A percentile compares a stretch with the other conserved stretches of the same genome.
phyloP scores from a whole-genome alignment of 2,113 vertebrate species.

The Chloropsis cyanopogon region DNA sequence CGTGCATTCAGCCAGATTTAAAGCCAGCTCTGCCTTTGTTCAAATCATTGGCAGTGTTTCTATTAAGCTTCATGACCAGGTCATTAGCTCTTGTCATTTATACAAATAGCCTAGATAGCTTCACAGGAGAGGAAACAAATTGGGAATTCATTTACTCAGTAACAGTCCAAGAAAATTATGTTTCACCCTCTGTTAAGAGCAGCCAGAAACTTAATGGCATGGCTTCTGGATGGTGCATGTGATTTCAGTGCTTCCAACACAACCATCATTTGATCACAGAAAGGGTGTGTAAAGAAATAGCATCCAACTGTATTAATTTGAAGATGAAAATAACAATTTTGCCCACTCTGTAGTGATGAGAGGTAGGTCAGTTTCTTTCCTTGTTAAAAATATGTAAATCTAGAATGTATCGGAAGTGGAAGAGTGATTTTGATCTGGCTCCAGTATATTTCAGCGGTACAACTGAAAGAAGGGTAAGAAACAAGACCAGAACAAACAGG shows the following conservation, averaged over 20 bases:
- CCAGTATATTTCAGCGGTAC: rapidly evolving
- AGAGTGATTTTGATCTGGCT: background rate
- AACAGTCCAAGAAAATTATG: background rate
- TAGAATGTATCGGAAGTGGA: background rate
- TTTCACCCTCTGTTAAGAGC: background rate
- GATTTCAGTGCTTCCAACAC: background rate
- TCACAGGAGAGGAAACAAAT: background rate
- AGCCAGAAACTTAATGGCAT: background rate
- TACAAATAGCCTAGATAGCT: background rate
- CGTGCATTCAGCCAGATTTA: background rate
- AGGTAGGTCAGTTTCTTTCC: background rate
- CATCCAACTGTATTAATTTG: background rate
- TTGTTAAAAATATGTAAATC: background rate
- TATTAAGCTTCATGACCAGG: background rate
- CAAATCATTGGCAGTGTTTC: background rate
- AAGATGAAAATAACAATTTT: background rate
- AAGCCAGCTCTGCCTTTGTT: background rate
- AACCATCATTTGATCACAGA: background rate
- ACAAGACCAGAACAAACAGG: background rate
- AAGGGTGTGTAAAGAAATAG: background rate
- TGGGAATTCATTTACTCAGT: background rate
- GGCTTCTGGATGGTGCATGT: background rate
- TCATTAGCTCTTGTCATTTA: background rate
- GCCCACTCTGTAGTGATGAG: background rate
- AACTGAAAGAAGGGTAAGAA: background rate